Base-by-base conservation (phyloP, 2,797 vertebrate genomes). In the Myotis pilosus region DNA sequence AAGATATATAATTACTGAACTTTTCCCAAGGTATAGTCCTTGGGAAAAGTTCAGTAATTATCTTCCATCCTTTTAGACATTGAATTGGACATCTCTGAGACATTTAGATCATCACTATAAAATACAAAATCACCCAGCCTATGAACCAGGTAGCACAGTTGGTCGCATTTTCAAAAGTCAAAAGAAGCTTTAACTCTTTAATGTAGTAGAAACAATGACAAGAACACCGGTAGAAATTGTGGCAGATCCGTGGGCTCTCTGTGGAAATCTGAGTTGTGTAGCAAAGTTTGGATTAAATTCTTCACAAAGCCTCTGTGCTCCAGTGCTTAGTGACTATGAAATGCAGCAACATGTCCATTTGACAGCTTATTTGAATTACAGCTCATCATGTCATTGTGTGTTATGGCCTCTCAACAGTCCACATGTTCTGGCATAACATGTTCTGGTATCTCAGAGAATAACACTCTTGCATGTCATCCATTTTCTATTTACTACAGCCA, bases 401-500 rank as follows among this genome's bases (percentile, higher is more conserved):
- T 30, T 17, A 9, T 8, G 12, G 16, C 33, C 92, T 8, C 47
- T 72, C 44, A 76, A 51, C 78, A 38, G 53, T 83, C 0, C 76
- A 55, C 10, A 0, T 0, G 16, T 10, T 2, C 51, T 5, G 66
- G 28, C 19, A 12, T 38, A 36, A 36, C 10, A 19, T 36, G 60
- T 8, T 25, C 6, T n/a, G 6, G 53, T n/a, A 28, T 53, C 94
- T 64, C 72, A 57, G 53, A 68, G 51, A 95, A 79, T 28, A 41
- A 3, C 57, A 9, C 0, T 2, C 76, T 94, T 94, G 0, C 44
- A 53, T 95, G 95, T 86, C 91, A 97, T 97, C 94, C 91, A 7
- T 78, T 30, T 91, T 93, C 88, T 94, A 9, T 95, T 97, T 94
- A 91, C 94, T 89, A 28, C 1, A 92, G 76, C 57, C 82, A 92